Percentiles rank a stretch among this genome's conserved stretches.
These are phyloP conservation scores for Anthophora plumipes DNA, from an alignment of 2,888 invertebrate species.

Conservation along the genomic window DNA sequence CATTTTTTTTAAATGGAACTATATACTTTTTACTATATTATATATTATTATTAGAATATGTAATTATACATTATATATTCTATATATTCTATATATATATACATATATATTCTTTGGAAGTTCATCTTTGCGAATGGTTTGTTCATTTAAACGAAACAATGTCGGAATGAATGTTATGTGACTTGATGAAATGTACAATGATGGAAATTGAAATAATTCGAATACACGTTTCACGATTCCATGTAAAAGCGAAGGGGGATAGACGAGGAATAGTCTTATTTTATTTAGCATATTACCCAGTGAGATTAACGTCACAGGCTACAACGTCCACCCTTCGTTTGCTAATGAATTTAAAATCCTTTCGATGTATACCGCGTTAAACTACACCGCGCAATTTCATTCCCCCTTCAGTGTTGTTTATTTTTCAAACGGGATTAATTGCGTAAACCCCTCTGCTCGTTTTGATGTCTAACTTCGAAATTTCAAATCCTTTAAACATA, in stretches of 20 bases:
- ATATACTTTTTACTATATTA: too few species aligned
- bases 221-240: constrained; percentile 15
- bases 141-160: constrained; percentile 8
- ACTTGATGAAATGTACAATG: constrained; percentile 10
- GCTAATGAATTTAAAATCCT: constrained; percentile 46
- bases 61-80: too few species aligned
- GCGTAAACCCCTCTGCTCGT: constrained; percentile 13
- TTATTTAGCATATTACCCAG: constrained; percentile 31
- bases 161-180: background rate
- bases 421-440: constrained; percentile 33
- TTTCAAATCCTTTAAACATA: constrained; percentile 27
- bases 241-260: background rate
- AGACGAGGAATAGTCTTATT: background rate
- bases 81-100: too few species aligned
- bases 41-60: too few species aligned
- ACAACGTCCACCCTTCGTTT: background rate
- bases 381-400: constrained; percentile 20
- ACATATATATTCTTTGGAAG: background rate
- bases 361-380: constrained; percentile 37
- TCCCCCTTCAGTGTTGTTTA: constrained; percentile 19
- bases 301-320: constrained; percentile 38
- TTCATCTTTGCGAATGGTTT: constrained; percentile 22
- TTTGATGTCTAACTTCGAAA: background rate
- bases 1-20: too few species aligned
- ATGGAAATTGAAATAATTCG: constrained; percentile 22